Base-by-base conservation (phyloP, 2,113 vertebrate genomes). In the Peromyscus leucopus region DNA sequence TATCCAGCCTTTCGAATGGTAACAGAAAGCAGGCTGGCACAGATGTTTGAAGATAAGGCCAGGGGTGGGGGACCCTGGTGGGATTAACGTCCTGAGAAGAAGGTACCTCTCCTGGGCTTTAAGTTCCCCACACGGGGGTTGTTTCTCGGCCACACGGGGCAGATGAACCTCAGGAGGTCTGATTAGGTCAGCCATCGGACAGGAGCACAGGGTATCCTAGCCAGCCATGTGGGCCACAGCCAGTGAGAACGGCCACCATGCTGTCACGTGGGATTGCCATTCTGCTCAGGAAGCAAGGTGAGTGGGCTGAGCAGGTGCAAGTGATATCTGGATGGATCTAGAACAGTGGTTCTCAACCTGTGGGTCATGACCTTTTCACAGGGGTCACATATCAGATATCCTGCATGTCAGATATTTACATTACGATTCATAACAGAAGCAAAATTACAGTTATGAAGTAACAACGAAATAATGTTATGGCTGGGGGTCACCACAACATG, bases 1-100 rank as follows among this genome's bases (percentile, higher is more conserved):
- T 15, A 2, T 33, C 31, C 24, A 19, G 63, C 6, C 0, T 46
- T 85, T 46, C 26, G 46, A 39, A 65, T 4, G 19, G n/a, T 65
- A 46, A 65, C 59, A 42, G 59, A 87, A 55, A 22, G 21, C 11
- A 36, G 11, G 3, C 12, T 55, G 48, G 48, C 10, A 87, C 28
- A n/a, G 85, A 51, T 31, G 28, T 57, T 71, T 71, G 63, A 24
- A 82, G 76, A 42, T 42, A 65, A n/a, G 36, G 26, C 36, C 9
- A 26, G 5, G 33, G 7, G 2, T 0, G 19, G 57, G n/a, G 8
- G 12, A 0, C 21, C 74, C 21, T 48, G 72, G 22, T 17, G 21
- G 42, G 33, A n/a, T 78, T 51, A 51, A 42, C 48, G 21, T 33
- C 19, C 39, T 63, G 63, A 7, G 36, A 46, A 17, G 5, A 76